phyloP scores from a whole-genome alignment of 2,113 vertebrate genomes.

The Sylvicapra grimmia region DNA sequence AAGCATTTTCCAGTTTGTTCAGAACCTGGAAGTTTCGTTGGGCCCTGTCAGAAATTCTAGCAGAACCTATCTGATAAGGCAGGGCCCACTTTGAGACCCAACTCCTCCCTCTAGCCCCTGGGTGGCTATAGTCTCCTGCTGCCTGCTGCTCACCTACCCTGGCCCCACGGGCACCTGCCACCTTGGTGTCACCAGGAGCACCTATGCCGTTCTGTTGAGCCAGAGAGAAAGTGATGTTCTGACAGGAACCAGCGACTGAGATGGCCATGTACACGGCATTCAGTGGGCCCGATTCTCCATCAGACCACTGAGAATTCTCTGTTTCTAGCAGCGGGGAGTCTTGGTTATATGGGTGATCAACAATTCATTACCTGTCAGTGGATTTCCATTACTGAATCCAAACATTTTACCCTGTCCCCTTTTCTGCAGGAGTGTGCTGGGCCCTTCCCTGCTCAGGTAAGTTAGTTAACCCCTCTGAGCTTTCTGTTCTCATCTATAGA shows the following conservation, averaged over 20 bases:
- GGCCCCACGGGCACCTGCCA: background rate
- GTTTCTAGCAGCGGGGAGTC: background rate
- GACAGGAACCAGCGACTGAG: background rate
- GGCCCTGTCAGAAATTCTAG: background rate
- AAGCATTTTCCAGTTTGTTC: background rate
- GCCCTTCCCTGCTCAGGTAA: background rate
- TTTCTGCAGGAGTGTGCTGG: background rate
- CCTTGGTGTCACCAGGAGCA: background rate
- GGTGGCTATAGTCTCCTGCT: background rate
- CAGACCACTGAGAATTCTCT: background rate
- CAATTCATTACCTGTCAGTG: background rate
- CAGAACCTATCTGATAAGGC: background rate
- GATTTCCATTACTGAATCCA: background rate
- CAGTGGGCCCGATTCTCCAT: background rate
- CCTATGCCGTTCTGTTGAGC: background rate
- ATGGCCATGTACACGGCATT: background rate
- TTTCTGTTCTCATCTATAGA: background rate
- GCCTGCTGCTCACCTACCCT: background rate
- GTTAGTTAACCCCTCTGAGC: background rate
- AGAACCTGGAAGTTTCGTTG: background rate
- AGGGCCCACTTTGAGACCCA: background rate
- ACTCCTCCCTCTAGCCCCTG: background rate
- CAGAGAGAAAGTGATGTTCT: background rate
- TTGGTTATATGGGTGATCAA: background rate
- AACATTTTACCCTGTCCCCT: background rate